Evolutionary conservation across 2,113 vertebrate genomes (phyloP), one percentile per base, ranked within the genome.

Genomic region (Sander vitreus): DNA sequence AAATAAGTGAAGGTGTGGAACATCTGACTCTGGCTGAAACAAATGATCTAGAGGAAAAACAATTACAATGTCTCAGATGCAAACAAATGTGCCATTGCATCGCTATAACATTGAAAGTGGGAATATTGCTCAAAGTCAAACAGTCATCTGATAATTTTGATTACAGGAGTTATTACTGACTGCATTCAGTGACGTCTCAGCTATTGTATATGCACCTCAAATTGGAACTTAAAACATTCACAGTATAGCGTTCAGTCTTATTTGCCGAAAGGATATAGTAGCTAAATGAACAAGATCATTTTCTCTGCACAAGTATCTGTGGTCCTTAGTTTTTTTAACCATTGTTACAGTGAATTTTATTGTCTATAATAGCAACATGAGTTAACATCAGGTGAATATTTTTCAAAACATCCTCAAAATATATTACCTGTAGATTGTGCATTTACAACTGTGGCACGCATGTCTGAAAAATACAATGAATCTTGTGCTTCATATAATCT

Each of bases 401-500:
- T 73, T 47, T 78, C 23, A 11, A 80, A 60, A 50, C 50, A 64
- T 68, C 65, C 76, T 74, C 58, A 88, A 89, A 84, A 76, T 78
- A 83, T 73, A 51, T 55, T 83, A 73, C 74, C 81, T 80, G 76
- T 73, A 84, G 65, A 85, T 87, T 91, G 90, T 92, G 88, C 90
- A 70, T 63, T 77, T 81, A 76, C 55, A 86, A 84, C 53, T 82
- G 48, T 82, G 75, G 70, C 80, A 82, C 76, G 27, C 58, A 73
- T 77, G 79, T 84, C 76, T 78, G 72, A 80, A 81, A 89, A 74
- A 88, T 91, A 91, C 84, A 89, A 92, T 85, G 87, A 91, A 71
- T 53, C 81, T 94, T 95, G 95, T 95, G 95, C 95, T 95, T 95
- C 85, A 76, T 88, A 89, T 90, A 89, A 90, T 86, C 87, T 83